Evolutionary conservation across 2,113 vertebrate species (phyloP).

Genomic region (Dascyllus trimaculatus): DNA sequence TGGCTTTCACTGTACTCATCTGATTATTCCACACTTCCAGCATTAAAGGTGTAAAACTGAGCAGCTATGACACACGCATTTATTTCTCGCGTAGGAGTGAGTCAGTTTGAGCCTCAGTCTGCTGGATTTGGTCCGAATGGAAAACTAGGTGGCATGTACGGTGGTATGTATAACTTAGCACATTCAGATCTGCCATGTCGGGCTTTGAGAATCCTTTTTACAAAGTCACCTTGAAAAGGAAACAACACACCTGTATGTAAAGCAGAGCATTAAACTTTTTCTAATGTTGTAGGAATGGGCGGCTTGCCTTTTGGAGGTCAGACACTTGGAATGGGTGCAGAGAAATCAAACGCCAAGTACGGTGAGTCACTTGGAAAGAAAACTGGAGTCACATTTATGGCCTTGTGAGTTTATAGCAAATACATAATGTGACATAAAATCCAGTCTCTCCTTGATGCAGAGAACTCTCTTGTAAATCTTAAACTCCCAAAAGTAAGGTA

Average conservation of each 20-base stretch:
- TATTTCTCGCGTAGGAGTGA: slow-evolving; percentile 59
- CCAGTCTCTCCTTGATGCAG: no score
- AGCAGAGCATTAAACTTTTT: neutral
- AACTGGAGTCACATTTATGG: neutral
- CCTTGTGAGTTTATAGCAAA: no score
- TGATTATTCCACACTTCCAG: no score
- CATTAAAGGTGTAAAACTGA: neutral
- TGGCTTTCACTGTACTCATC: no score
- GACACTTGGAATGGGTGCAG: slow-evolving; percentile 30
- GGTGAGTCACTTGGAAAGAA: slow-evolving; percentile 51
- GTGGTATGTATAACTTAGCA: slow-evolving; percentile 37
- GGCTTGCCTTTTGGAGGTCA: slow-evolving; percentile 51
- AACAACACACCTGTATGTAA: neutral
- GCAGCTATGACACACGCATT: neutral
- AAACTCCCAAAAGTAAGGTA: no score
- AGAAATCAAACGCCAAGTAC: slow-evolving; percentile 55
- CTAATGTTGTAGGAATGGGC: slow-evolving; percentile 61
- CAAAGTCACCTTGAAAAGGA: no score
- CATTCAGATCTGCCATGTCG: neutral
- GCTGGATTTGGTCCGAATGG: slow-evolving; percentile 62
- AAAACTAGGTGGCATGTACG: slow-evolving; percentile 61
- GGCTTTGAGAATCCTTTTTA: no score
- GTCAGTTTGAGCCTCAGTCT: slow-evolving; percentile 66
- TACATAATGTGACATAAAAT: no score
- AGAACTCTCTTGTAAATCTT: no score